phyloP scores from a whole-genome alignment of 2,113 vertebrate species.

The Bubo bubo region DNA sequence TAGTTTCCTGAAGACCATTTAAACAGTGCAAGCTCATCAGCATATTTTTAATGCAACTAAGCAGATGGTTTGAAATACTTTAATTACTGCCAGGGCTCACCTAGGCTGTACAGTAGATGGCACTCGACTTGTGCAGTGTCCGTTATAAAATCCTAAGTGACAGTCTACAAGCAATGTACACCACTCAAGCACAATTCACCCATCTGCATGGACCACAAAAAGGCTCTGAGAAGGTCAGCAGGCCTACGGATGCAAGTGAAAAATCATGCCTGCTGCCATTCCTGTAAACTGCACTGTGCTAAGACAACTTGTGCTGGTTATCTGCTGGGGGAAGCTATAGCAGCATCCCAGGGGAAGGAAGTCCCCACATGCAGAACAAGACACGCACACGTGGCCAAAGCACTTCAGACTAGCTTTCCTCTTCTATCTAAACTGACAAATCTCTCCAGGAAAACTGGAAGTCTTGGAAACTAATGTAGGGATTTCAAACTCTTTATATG shows the following conservation, averaged over 20 bases:
- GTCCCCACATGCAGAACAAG: not conserved
- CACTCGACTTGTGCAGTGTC: not conserved
- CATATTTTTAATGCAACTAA: not conserved
- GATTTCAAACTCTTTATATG: not conserved
- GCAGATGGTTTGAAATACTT: conserved; percentile 22
- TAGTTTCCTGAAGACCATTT: conserved; percentile 7
- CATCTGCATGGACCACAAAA: not conserved
- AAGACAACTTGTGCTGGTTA: not conserved
- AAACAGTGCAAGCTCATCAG: not conserved
- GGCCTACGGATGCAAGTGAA: not conserved
- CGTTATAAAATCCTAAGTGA: not conserved
- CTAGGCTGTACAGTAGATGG: not conserved
- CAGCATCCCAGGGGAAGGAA: not conserved
- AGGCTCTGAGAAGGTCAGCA: not conserved
- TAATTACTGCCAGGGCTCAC: not conserved
- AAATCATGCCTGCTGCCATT: not conserved
- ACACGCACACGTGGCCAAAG: accelerated
- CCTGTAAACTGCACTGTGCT: not conserved
- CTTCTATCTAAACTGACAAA: not conserved
- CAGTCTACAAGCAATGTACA: not conserved
- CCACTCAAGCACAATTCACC: not conserved
- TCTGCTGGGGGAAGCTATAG: not conserved
- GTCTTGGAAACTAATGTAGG: not conserved
- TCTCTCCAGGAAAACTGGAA: not conserved
- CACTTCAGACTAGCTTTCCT: not conserved